Evolutionary conservation across 92 coral and sea anemone genomes (phyloP).

Genomic region (Paramuricea clavata): DNA sequence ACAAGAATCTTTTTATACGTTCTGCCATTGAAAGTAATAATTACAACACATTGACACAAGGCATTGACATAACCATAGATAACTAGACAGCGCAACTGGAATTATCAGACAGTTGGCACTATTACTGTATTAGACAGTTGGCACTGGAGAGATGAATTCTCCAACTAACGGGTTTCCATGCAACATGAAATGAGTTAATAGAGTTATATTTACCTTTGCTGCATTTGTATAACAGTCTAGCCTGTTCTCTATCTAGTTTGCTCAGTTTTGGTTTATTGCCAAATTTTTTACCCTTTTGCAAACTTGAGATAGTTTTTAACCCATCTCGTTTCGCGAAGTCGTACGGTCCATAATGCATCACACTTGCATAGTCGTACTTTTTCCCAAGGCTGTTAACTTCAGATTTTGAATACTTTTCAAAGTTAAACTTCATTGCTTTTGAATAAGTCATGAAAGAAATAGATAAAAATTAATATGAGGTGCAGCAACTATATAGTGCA

Average conservation of each 20-base stretch:
- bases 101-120: no score
- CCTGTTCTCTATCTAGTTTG: background rate
- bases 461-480: background rate
- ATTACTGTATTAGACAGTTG: no score
- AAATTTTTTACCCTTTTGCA: background rate
- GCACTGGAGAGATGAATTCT: no score
- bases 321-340: slow-evolving; percentile 21
- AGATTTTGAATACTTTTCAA: slow-evolving; percentile 3
- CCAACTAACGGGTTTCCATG: no score
- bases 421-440: slow-evolving; percentile 14
- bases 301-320: background rate
- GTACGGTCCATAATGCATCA: slow-evolving; percentile 36
- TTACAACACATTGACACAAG: no score
- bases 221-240: slow-evolving; percentile 16
- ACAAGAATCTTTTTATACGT: no score
- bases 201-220: background rate
- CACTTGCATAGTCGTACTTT: slow-evolving; percentile 28
- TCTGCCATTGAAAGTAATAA: no score
- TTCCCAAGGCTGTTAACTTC: background rate
- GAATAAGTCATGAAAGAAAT: background rate
- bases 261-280: slow-evolving; percentile 8
- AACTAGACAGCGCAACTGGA: no score
- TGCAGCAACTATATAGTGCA: background rate
- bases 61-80: no score
- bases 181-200: background rate